Evolutionary conservation across 2,797 vertebrate genomes (phyloP).

Genomic region (Hippopotamyrus pictus): DNA sequence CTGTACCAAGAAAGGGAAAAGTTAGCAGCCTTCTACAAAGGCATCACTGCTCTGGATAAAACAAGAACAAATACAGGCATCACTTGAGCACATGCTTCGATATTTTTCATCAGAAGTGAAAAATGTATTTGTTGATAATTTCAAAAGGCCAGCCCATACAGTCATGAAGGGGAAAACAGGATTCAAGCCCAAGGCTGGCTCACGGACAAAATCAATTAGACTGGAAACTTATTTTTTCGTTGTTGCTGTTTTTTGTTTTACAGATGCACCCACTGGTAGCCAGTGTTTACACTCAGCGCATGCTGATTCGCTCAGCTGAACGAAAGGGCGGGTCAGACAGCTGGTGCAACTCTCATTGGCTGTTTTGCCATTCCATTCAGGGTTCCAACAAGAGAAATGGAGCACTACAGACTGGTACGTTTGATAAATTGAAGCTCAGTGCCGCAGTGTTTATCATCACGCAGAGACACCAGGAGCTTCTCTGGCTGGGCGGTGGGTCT

Average conservation of each 20-base stretch:
- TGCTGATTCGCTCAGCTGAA: neutral
- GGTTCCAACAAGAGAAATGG: neutral
- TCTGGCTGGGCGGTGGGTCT: neutral
- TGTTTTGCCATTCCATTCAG: neutral
- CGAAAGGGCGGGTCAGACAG: neutral
- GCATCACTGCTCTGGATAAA: neutral
- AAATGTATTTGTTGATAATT: neutral
- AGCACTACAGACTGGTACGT: neutral
- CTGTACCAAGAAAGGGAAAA: neutral
- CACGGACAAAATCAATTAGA: neutral
- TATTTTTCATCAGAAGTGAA: neutral
- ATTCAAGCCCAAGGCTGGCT: neutral
- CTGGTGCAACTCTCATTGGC: neutral
- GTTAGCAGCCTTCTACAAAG: neutral
- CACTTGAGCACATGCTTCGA: neutral
- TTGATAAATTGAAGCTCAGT: neutral
- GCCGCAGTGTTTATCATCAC: slow-evolving; percentile 9
- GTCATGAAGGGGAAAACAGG: neutral
- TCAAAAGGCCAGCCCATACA: neutral
- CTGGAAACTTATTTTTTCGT: neutral
- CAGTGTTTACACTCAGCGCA: neutral
- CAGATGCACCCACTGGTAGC: neutral
- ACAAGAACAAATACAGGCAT: neutral
- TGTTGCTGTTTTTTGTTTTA: neutral
- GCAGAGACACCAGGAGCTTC: neutral